Base-by-base conservation (phyloP, 2,113 vertebrate genomes). In the Mobula birostris region DNA sequence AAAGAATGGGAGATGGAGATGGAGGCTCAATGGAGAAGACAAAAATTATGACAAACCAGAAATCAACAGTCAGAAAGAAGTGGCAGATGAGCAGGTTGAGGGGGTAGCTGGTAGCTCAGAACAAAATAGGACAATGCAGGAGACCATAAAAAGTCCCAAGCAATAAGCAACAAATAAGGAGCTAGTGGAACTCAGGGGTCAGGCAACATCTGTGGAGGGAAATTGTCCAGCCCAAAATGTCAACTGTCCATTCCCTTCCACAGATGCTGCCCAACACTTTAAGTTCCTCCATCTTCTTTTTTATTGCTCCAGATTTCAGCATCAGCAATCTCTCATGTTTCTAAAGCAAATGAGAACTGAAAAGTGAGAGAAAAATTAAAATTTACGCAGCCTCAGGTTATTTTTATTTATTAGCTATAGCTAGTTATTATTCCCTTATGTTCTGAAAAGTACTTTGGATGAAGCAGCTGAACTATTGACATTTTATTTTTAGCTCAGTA, bases 401-500 rank as follows among this genome's bases (percentile, higher is more conserved):
- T 90, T n/a, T 90, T 90, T 90, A 90, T 90, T 90, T 68, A 90
- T 90, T 90, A 66, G 61, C 61, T 90, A 19, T 7, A 66, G 29
- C 85, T 32, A 32, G n/a, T 90, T 90, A 90, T 90, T 90, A 66
- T 68, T 90, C 61, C 85, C 58, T 32, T 7, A 90, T 5, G 61
- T 15, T 2, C 85, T 90, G 61, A 61, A 90, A 90, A 17, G 15
- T 90, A 68, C 85, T 90, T 90, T 27, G 66, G 85, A n/a, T 90
- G 85, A 68, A 66, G 85, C 85, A 90, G 85, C 29, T 90, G 61
- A 90, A 90, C 85, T 32, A 29, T 90, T 66, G 63, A 15, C 85
- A 90, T 68, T 66, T 90, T 90, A 90, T 68, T 90, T 90, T 90
- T 90, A 66, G 29, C n/a, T 90, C 85, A 36, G 32, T 66, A 90